Evolutionary conservation across 2,113 vertebrate species (phyloP), one percentile per base, ranked within the genome.

Genomic region (Oreocharis arfaki): DNA sequence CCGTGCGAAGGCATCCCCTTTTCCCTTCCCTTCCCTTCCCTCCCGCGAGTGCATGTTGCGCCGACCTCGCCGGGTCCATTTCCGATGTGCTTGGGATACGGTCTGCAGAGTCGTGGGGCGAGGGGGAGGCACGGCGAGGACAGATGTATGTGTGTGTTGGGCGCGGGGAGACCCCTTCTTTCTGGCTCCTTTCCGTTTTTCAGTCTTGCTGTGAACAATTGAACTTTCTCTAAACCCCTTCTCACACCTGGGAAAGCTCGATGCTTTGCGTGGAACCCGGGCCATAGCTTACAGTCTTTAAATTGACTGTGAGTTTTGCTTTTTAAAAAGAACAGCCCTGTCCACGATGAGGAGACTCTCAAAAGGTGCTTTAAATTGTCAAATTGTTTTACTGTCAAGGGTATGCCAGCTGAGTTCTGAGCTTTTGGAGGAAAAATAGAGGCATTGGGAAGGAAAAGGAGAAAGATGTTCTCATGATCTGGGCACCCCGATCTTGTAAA

Each of bases 171-270:
- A 80, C 42, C 69, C 44, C 64, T 93, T 93, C 56, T 47, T 64
- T 77, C 87, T 84, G 21, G 9, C 33, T 96, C 30, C 76, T 84
- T 76, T 67, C 46, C 33, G 26, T 59, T 49, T 37, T 53, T 59
- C 49, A 39, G 22, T 71, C 84, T 90, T 49, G 87, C n/a, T 39
- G 41, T 84, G 94, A 93, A 86, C n/a, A 77, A 89, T 13, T 86
- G 90, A 96, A 95, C 90, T 97, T 95, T 94, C 60, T 82, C 80
- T 90, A 69, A 96, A 96, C 82, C 93, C 19, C 5, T 39, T 77
- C 55, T 84, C 82, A 49, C 79, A 81, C 59, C 64, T 35, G 87
- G 85, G 55, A 37, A 56, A 69, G 63, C 28, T 17, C 4, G 8
- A 30, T 82, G 39, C 32, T 56, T 79, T 8, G 0, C 35, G 52